A percentile compares a stretch with the other conserved stretches of the same genome.
Conservation (phyloP, 2,113 vertebrate species). For the Entelurus aequoreus region DNA sequence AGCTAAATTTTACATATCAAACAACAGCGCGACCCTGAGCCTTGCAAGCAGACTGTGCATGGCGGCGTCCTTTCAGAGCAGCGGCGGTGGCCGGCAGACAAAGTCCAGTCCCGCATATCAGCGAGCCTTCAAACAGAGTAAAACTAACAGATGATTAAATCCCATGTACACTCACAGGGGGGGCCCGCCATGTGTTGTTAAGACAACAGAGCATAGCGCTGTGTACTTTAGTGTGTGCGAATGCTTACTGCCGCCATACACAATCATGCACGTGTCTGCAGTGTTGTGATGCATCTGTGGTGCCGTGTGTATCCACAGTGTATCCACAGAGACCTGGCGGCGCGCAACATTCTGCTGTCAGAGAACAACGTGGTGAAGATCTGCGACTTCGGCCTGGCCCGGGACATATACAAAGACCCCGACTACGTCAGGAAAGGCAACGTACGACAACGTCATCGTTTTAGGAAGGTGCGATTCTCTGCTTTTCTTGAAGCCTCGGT, state of each 20-base stretch:
- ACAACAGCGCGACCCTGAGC: background rate
- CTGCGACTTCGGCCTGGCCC: slow-evolving; percentile 94
- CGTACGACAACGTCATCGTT: slow-evolving; percentile 66
- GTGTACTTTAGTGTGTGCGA: background rate
- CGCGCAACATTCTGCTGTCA: slow-evolving; percentile 95
- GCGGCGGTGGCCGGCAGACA: slow-evolving; percentile 4
- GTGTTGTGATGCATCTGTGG: slow-evolving; percentile 24
- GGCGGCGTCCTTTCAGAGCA: background rate
- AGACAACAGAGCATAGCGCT: slow-evolving; percentile 1
- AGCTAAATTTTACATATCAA: background rate
- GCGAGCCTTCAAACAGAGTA: slow-evolving; percentile 1
- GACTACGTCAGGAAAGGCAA: slow-evolving; percentile 98
- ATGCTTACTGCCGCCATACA: background rate
- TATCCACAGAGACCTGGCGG: slow-evolving; percentile 94
- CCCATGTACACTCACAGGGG: background rate
- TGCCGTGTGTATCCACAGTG: slow-evolving; percentile 70
- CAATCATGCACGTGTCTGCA: slow-evolving; percentile 3
- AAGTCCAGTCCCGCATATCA: slow-evolving; percentile 19
- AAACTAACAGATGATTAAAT: slow-evolving; percentile 6
- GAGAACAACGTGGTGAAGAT: slow-evolving; percentile 98
- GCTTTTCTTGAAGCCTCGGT: background rate
- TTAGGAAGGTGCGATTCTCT: background rate
- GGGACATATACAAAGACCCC: slow-evolving; percentile 98
- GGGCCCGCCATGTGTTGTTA: background rate
- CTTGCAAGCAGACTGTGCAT: background rate